Base-by-base conservation (phyloP, 1,140 invertebrate genomes). In the Drosophila bifasciata region DNA sequence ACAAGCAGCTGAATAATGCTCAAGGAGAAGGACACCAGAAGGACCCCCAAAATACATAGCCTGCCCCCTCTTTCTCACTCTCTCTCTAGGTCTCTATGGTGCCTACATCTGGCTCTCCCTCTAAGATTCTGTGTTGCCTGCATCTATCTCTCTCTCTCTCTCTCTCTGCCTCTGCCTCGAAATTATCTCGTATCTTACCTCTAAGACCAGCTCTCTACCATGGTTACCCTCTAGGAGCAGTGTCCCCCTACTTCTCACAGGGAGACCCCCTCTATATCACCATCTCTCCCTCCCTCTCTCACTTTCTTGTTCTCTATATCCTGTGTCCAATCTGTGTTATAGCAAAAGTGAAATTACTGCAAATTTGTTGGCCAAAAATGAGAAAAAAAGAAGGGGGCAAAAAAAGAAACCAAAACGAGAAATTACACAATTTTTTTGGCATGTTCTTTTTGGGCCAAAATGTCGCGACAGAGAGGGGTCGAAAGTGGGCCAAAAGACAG, bases 331-430 rank as follows among this genome's bases (percentile, higher is more conserved):
- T 61, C 28, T 71, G 63, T 64, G 59, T 51, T 55, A 61, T 55
- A 70, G 74, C 83, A 86, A 88, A 88, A 86, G 78, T 88, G 78
- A 88, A 88, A 88, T 83, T 76, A 88, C 78, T 88, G 83, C 75
- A 79, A 70, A 88, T 79, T 76, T 86, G 63, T 68, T 80, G 71
- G 60, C 74, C 43, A 72, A 41, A 41, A 53, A 49, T 32, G 39
- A 25, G 39, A 16, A 36, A 32, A 59, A 51, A 49, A 44, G 41
- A 43, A 41, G 32, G 23, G 4, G 39, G 51, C 51, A 59, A 8
- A 32, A 39, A n/a, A 17, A 2, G 3, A 41, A 25, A 36, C 15
- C 9, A 49, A 13, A 28, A 46, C 45, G 46, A 53, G 17, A 46
- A 68, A 68, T 68, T 68, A 68, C 66, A 68, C 43, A 9, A 68